Base-by-base conservation (phyloP, 2,797 vertebrate species). In the Epinephelus coioides region DNA sequence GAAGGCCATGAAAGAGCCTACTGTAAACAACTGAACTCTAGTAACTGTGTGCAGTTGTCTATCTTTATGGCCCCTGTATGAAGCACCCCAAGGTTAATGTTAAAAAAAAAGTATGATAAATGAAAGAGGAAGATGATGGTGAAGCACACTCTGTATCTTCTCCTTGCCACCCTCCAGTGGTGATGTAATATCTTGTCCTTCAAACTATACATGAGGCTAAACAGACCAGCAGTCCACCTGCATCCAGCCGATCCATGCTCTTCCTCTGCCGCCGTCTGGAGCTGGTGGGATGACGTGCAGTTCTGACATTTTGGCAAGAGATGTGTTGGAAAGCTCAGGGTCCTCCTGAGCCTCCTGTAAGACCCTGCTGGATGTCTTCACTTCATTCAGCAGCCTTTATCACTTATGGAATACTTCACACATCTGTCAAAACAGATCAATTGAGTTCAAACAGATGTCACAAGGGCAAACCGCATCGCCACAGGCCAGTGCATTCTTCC, bases 341-440 rank as follows among this genome's bases (percentile, higher is more conserved):
- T 79, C 61, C 62, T 76, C 81, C 70, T 53, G 69, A 70, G 57
- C 49, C 43, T 11, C 1, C 5, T 8, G 11, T 65, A 81, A 83
- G 65, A 82, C 79, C 68, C 82, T 59, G 79, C 76, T 90, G 88
- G 72, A 88, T 12, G 84, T 72, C 82, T 76, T 69, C 61, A 83
- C 69, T 68, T 69, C 74, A 65, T 66, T 83, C 78, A 44, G 44
- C 77, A 79, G 78, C 83, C 82, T 82, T 71, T 76, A 76, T 83
- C 79, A 84, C 88, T 90, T 86, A 83, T 86, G 81, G 90, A 90
- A 93, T 89, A 91, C 91, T 92, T 93, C 83, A 89, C 91, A 95
- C 94, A 95, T 95, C 94, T 95, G 94, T 95, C 91, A 91, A 94
- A 96, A 95, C 92, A 95, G 83, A 94, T 90, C 88, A 85, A 75